Base-by-base conservation (phyloP, 2,797 vertebrate species). In the Enteromius mattozi region DNA sequence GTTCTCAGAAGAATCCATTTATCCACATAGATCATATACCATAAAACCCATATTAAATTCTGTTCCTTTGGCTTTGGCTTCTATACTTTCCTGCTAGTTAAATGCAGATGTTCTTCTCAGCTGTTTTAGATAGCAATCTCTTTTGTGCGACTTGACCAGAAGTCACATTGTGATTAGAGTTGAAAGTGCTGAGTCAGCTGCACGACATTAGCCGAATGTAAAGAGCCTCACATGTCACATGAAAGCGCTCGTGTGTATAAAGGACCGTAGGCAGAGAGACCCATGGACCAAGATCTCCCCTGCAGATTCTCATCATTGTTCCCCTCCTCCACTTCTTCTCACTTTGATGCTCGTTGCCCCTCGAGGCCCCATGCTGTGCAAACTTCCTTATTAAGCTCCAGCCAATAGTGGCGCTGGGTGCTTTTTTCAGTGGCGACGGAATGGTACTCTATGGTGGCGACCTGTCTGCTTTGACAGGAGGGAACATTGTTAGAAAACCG, bases 401-500 rank as follows among this genome's bases (percentile, higher is more conserved):
- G 91, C 93, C 92, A 94, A 93, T 93, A 91, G 88, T 65, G 42
- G 87, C 68, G 88, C 85, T 56, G 3, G 72, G 65, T 89, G 85
- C 75, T 84, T 85, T 88, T 94, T 92, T 92, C 93, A 92, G 92
- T 93, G 93, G 93, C 6, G 61, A 95, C 91, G 91, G 93, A 94
- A 94, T 94, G 92, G 35, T 24, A 83, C 37, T 33, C 27, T 3
- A 76, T 59, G 35, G 63, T 70, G 47, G 74, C 0, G 24, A 56
- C 35, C 49, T 40, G 35, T 77, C 91, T 89, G 86, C 89, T 93
- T 88, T 83, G 76, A 84, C 89, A 76, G 87, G 88, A 86, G 88
- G 88, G 78, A 87, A 88, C 87, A 91, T 93, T 94, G 91, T 93
- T 30, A 30, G 37, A 63, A 85, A 85, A 89, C 84, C 85, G 89